These are phyloP conservation scores for Selene dorsalis DNA, from an alignment of 2,797 vertebrate species.

Conservation along the genomic window DNA sequence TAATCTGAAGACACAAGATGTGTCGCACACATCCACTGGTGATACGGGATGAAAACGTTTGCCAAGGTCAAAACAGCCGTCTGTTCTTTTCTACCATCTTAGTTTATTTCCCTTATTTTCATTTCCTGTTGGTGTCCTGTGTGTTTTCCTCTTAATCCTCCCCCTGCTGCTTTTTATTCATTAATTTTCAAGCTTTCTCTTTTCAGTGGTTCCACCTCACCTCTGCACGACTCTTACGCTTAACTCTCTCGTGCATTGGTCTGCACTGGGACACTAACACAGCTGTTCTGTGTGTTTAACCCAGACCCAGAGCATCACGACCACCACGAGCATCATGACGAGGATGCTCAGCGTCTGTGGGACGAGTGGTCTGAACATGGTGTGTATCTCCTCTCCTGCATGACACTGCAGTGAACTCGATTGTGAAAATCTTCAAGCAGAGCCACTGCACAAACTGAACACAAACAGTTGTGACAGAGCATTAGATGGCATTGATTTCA, in stretches of 20 bases:
- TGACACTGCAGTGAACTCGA: neutral
- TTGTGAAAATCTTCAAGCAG: neutral
- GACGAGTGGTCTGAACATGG: slow-evolving; percentile 84
- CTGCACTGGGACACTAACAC: neutral
- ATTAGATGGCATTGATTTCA: slow-evolving; percentile 53
- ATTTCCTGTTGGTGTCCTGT: slow-evolving; percentile 47
- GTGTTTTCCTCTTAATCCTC: slow-evolving; percentile 38
- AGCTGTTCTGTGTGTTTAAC: slow-evolving; percentile 26
- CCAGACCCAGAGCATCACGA: slow-evolving; percentile 71
- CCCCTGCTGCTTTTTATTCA: neutral
- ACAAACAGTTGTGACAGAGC: slow-evolving; percentile 5
- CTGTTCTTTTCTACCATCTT: neutral
- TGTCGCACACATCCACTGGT: neutral
- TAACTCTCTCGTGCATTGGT: neutral
- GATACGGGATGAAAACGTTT: slow-evolving; percentile 6
- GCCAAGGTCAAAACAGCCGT: slow-evolving; percentile 37
- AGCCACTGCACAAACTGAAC: slow-evolving; percentile 3
- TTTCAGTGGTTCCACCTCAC: neutral
- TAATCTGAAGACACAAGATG: neutral
- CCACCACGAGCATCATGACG: slow-evolving; percentile 62
- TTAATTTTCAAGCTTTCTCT: neutral
- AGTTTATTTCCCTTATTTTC: neutral
- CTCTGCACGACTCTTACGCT: neutral
- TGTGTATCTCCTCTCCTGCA: slow-evolving; percentile 50
- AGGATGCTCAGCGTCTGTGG: slow-evolving; percentile 80